Evolutionary conservation across 92 coral and sea anemone species (phyloP).

Genomic region (Umimayanthus chanpuru): DNA sequence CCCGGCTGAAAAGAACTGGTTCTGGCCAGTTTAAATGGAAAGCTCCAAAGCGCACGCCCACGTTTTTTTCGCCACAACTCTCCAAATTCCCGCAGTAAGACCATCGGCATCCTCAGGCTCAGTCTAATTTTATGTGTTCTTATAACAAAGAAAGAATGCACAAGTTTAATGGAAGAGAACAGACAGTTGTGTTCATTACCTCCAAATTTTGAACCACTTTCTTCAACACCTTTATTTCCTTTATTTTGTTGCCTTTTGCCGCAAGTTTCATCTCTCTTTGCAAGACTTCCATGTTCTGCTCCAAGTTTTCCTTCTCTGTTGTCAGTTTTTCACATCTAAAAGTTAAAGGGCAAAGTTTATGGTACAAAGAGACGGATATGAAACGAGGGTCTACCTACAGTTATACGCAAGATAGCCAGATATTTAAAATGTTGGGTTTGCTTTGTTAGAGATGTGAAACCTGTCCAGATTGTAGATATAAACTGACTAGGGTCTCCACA

Average conservation of each 20-base stretch:
- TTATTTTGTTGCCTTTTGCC: constrained; percentile 86
- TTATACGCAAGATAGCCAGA: background rate
- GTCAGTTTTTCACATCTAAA: constrained; percentile 77
- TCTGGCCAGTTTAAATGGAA: too few relatives aligned
- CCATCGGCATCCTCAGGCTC: too few relatives aligned
- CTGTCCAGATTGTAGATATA: too few relatives aligned
- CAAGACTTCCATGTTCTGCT: constrained; percentile 71
- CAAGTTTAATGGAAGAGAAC: too few relatives aligned
- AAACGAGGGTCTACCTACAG: background rate
- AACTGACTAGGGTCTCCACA: too few relatives aligned
- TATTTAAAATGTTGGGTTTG: background rate
- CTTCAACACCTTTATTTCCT: constrained; percentile 91
- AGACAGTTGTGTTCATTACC: constrained; percentile 50
- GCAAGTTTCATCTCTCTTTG: constrained; percentile 88
- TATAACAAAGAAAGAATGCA: too few relatives aligned
- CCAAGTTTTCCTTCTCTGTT: constrained; percentile 80
- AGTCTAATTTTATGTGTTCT: too few relatives aligned
- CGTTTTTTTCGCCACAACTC: too few relatives aligned
- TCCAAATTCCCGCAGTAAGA: too few relatives aligned
- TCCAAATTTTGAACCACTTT: constrained; percentile 96
- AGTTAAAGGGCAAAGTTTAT: background rate
- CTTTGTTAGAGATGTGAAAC: background rate
- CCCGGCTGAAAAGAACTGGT: too few relatives aligned
- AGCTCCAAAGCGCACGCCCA: too few relatives aligned
- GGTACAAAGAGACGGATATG: background rate